Percentiles rank a stretch among this genome's conserved stretches.
Evolutionary conservation across 1,140 invertebrate species (phyloP).

Genomic region (Melanaphis sacchari): DNA sequence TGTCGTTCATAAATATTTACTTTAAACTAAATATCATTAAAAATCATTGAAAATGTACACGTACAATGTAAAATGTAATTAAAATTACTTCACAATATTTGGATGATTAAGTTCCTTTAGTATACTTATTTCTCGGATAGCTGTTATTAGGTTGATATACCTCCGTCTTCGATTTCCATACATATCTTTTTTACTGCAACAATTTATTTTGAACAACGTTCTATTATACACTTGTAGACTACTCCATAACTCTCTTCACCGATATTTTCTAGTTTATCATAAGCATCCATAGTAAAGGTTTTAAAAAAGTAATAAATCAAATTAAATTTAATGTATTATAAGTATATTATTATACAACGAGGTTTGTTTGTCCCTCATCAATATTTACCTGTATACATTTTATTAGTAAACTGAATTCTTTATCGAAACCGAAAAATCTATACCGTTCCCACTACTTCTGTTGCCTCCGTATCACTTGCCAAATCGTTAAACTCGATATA

Average conservation of each 20-base stretch:
- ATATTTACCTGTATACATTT: too few species aligned
- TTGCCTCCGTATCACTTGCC: too few species aligned
- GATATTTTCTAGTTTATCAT: conserved; percentile 92
- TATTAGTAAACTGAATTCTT: too few species aligned
- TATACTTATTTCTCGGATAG: conserved; percentile 91
- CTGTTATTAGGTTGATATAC: conserved; percentile 93
- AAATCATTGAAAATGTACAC: not conserved
- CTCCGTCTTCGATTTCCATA: conserved; percentile 91
- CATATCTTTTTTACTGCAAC: conserved; percentile 98
- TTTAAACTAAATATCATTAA: conserved; percentile 63
- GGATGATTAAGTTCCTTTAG: conserved; percentile 90
- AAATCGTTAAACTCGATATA: too few species aligned
- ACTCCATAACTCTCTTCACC: conserved; percentile 97
- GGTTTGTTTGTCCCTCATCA: too few species aligned
- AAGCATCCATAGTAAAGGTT: conserved; percentile 78
- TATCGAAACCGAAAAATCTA: too few species aligned
- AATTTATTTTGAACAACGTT: conserved; percentile 85
- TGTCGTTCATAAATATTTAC: conserved; percentile 71
- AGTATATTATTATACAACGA: too few species aligned
- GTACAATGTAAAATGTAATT: not conserved
- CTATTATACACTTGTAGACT: conserved; percentile 86
- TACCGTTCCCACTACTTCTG: too few species aligned
- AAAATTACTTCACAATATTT: conserved; percentile 78
- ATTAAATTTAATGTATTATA: not conserved
- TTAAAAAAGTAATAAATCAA: not conserved